Evolutionary conservation across 2,888 invertebrate genomes (phyloP), one percentile per base, ranked within the genome.

Genomic region (Antitype chi): DNA sequence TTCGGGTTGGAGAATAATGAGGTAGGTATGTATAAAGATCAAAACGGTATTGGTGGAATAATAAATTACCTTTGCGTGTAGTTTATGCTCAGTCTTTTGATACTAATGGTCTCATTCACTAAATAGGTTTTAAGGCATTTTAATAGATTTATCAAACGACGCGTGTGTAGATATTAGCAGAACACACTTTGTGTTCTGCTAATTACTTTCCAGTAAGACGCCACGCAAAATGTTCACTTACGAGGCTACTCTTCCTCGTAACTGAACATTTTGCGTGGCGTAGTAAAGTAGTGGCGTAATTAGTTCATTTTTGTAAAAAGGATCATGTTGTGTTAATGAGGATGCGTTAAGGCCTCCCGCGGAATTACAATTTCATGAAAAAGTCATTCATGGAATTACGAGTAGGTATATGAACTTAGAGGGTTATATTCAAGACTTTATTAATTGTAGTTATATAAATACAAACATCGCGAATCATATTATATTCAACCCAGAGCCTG

Each of bases 11-110:
- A 47, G 52, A 81, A 69, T 83, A 74, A 77, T 81, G 73, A 59
- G 69, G 49, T 69, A n/a, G 7, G 43, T n/a, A n/a, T 43, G 9
- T 13, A 38, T 38, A 20, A 59, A 85, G 55, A 84, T 81, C 60
- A 71, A 71, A 66, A 55, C 60, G 25, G n/a, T 57, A 60, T 60
- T 57, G 59, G 23, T 25, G 2, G 47, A 49, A 70, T 72, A 70
- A 79, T 79, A 69, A 71, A 79, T 79, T 75, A 64, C 13, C n/a
- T 52, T 69, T 62, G 68, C 25, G 23, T 52, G 38, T 59, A n/a
- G 20, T 63, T 63, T 49, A 17, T 49, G 53, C 20, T 53, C 47
- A 17, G 1, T 47, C 17, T 57, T 73, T 38, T 64, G 25, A 28
- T 25, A 57, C 43, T 32, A 60, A 80, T 72, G 43, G 3, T 62